Base-by-base conservation (phyloP, 2,797 vertebrate genomes). In the Pseudocheirus occidentalis region DNA sequence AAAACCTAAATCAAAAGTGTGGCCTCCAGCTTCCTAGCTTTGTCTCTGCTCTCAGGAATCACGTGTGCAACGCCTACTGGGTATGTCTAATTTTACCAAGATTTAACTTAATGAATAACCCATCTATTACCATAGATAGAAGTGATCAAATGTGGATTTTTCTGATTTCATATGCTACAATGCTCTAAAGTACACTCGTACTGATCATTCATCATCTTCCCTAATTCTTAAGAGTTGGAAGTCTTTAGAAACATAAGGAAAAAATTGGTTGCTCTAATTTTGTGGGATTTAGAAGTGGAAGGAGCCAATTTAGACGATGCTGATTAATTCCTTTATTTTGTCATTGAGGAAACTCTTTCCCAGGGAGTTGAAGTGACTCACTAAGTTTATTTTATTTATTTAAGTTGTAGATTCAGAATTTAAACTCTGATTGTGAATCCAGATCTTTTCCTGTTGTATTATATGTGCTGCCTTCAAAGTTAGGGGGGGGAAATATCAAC, bases 251-350 rank as follows among this genome's bases (percentile, higher is more conserved):
- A 40, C 16, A 40, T 73, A 73, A 73, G 62, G 62, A n/a, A n/a
- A 40, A 73, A n/a, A 73, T 13, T 73, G 14, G 34, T 40, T 40
- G 16, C 14, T 73, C 34, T 73, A 73, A 40, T 90, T 97, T 94
- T 55, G 56, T 31, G 27, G 0, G 14, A 91, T 92, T 97, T 93
- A 90, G 21, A 56, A 40, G 34, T 73, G 16, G 13, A 73, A 73
- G 62, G 46, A 87, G 95, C 54, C 87, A 55, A 93, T 12, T 10
- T 52, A 91, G n/a, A 59, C 4, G 56, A 90, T 55, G 11, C 55
- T 18, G 81, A 55, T 58, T 91, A 94, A 56, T 90, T 40, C 14
- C 90, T n/a, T 96, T 91, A 46, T 27, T 95, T 92, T 95, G 29
- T 34, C 94, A 91, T 93, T 91, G 55, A 95, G 40, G 46, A 89